Evolutionary conservation across 1,140 invertebrate genomes (phyloP).

Genomic region (Drosophila mayri): DNA sequence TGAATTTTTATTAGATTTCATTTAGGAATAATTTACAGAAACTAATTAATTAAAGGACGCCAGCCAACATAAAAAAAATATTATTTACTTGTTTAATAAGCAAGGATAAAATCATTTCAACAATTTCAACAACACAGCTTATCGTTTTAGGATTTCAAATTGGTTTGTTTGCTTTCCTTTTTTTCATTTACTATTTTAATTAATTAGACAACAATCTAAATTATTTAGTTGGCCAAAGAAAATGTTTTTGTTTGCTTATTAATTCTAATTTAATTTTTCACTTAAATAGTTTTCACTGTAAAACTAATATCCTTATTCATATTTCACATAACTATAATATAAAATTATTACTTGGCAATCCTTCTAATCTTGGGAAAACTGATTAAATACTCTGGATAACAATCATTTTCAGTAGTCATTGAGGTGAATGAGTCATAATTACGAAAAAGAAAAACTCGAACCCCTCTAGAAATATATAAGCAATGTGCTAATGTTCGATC

Average conservation of each 20-base stretch:
- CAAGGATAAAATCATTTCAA: too few relatives aligned
- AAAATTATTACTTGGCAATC: conserved; percentile 2
- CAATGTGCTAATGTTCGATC: conserved; percentile 7
- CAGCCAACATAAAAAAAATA: too few relatives aligned
- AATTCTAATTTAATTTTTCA: neutral
- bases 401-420: conserved; percentile 3
- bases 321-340: neutral
- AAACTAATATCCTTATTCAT: too few relatives aligned
- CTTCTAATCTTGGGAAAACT: conserved; percentile 3
- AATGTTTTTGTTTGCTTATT: neutral
- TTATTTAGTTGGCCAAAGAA: neutral
- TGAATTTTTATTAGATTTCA: neutral
- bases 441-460: neutral
- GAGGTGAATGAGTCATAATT: conserved; percentile 18
- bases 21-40: neutral
- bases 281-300: too few relatives aligned
- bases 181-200: neutral
- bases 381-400: conserved; percentile 4
- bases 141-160: neutral
- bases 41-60: too few relatives aligned
- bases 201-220: neutral
- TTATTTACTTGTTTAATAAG: too few relatives aligned
- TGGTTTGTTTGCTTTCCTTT: neutral
- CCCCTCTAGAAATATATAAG: neutral
- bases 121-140: neutral